Percentiles rank a stretch among this genome's conserved stretches.
Conservation (phyloP, 2,113 vertebrate genomes). For the Condylura cristata region DNA sequence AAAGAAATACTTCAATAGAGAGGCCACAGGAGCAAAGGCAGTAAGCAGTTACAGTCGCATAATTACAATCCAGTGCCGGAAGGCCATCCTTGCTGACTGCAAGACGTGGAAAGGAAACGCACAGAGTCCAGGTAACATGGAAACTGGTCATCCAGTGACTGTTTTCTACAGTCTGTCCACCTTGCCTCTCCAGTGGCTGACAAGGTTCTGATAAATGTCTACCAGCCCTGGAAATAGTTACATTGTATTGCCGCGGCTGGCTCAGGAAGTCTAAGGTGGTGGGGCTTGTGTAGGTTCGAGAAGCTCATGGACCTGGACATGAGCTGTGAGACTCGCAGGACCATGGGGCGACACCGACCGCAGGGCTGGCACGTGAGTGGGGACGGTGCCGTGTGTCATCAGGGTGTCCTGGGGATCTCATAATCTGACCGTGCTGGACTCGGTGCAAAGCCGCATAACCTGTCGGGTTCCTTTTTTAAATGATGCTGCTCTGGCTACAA, state of each 20-base stretch:
- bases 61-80: too few species aligned
- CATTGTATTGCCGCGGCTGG: neutral
- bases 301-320: neutral
- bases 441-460: constrained; percentile 71
- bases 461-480: constrained; percentile 70
- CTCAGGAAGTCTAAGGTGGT: neutral
- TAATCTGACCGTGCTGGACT: constrained; percentile 27
- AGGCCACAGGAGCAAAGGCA: too few species aligned
- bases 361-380: neutral
- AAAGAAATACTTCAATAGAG: too few species aligned
- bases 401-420: constrained; percentile 16
- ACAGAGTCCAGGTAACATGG: too few species aligned
- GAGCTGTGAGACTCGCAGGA: neutral
- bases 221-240: neutral
- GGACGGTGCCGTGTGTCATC: constrained; percentile 29
- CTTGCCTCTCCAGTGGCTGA: constrained; percentile 6
- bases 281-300: neutral
- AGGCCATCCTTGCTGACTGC: too few species aligned
- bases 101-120: too few species aligned
- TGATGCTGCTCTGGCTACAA: constrained; percentile 68
- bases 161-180: neutral
- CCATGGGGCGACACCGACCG: neutral
- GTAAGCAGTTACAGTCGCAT: too few species aligned
- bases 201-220: neutral
- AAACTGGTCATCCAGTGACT: neutral